These are phyloP conservation scores for Siphamia tubifer DNA, from an alignment of 2,113 vertebrate species.

Conservation along the genomic window DNA sequence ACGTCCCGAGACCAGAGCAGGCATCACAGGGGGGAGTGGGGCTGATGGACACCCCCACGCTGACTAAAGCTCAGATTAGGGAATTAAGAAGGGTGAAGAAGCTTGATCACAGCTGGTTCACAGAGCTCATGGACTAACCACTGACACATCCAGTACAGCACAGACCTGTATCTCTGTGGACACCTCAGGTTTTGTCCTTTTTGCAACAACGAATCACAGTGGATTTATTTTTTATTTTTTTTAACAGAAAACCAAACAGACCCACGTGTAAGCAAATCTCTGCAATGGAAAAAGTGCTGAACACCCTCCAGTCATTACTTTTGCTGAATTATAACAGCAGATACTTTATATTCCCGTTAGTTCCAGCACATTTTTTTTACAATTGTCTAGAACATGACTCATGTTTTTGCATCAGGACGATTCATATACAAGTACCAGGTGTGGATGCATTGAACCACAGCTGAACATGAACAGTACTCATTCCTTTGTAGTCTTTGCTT, in stretches of 20 bases:
- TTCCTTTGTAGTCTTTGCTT: background rate
- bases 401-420: background rate
- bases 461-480: too few species aligned
- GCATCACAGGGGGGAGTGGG: background rate
- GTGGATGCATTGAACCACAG: too few species aligned
- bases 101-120: slow-evolving; percentile 88
- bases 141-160: background rate
- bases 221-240: background rate
- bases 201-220: background rate
- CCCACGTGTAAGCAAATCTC: background rate
- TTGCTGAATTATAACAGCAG: too few species aligned
- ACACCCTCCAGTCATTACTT: too few species aligned
- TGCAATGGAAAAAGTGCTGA: too few species aligned
- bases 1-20: slow-evolving; percentile 46
- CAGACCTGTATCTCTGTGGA: background rate
- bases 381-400: background rate
- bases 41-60: slow-evolving; percentile 29
- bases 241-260: too few species aligned
- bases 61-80: slow-evolving; percentile 84
- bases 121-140: slow-evolving; percentile 29
- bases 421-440: too few species aligned
- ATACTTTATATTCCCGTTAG: too few species aligned
- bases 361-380: background rate
- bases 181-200: background rate
- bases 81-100: slow-evolving; percentile 86